phyloP scores from a whole-genome alignment of 2,113 vertebrate species.

The Scalopus aquaticus region DNA sequence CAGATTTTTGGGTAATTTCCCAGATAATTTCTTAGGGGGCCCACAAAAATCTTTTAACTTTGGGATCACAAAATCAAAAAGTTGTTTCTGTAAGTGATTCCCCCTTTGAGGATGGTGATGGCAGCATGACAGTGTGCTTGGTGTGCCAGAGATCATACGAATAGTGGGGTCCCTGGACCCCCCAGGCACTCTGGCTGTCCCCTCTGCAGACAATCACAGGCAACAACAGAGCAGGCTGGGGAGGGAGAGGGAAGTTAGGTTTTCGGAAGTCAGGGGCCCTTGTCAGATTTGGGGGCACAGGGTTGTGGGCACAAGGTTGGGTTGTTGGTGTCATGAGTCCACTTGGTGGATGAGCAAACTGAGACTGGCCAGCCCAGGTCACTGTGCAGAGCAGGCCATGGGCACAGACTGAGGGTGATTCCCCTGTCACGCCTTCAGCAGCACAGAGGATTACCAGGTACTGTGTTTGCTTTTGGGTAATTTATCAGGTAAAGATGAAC shows the following conservation, averaged over 20 bases:
- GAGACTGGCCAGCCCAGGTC: not conserved
- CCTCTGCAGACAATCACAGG: not conserved
- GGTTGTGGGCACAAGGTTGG: not conserved
- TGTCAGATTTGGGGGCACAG: not conserved
- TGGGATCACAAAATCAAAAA: not conserved
- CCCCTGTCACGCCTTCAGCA: not conserved
- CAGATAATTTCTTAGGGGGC: not conserved
- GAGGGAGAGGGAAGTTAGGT: not conserved
- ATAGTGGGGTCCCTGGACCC: not conserved
- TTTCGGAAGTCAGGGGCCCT: not conserved
- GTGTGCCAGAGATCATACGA: not conserved
- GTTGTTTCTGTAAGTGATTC: not conserved
- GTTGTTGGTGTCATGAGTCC: not conserved
- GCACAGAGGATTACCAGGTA: not conserved
- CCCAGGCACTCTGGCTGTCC: not conserved
- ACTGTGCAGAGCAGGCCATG: not conserved
- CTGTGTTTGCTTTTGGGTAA: not conserved
- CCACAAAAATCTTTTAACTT: not conserved
- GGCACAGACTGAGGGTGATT: not conserved
- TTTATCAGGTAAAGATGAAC: not conserved
- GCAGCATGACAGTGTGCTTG: not conserved
- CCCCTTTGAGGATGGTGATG: not conserved
- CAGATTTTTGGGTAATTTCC: not conserved
- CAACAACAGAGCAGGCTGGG: not conserved
- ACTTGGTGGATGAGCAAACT: too few relatives aligned